Evolutionary conservation across 2,113 vertebrate genomes (phyloP).

Genomic region (Etheostoma cragini): DNA sequence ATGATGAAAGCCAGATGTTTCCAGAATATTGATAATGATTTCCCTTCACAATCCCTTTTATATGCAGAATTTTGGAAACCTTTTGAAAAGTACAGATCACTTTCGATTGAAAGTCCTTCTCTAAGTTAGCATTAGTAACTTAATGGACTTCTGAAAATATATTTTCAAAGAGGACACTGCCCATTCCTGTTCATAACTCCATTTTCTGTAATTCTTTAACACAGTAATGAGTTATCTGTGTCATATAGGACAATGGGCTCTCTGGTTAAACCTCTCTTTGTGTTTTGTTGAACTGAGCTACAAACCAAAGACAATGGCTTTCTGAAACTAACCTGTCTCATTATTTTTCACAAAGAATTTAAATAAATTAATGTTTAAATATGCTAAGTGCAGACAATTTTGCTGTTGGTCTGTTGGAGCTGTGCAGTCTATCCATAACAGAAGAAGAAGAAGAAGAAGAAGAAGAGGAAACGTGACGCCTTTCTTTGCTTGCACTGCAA

Average conservation of each 20-base stretch:
- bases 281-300: not conserved
- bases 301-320: not conserved
- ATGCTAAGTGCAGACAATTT: not conserved
- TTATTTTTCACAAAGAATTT: not conserved
- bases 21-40: not conserved
- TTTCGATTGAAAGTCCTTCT: not conserved
- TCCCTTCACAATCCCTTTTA: not conserved
- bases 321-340: not conserved
- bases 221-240: not conserved
- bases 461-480: not conserved
- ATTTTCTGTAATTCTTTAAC: not conserved
- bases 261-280: not conserved
- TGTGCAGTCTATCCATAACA: constrained; percentile 10
- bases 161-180: not conserved
- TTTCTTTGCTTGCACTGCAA: constrained; percentile 45
- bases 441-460: not conserved
- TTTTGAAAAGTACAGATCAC: not conserved
- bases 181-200: not conserved
- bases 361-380: constrained; percentile 22
- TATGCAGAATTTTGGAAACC: not conserved
- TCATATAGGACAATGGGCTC: not conserved
- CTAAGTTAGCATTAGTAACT: not conserved
- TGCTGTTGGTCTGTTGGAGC: not conserved
- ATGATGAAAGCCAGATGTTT: not conserved
- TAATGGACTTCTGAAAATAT: not conserved